phyloP scores from a whole-genome alignment of 2,113 vertebrate species.

The Sorex araneus region DNA sequence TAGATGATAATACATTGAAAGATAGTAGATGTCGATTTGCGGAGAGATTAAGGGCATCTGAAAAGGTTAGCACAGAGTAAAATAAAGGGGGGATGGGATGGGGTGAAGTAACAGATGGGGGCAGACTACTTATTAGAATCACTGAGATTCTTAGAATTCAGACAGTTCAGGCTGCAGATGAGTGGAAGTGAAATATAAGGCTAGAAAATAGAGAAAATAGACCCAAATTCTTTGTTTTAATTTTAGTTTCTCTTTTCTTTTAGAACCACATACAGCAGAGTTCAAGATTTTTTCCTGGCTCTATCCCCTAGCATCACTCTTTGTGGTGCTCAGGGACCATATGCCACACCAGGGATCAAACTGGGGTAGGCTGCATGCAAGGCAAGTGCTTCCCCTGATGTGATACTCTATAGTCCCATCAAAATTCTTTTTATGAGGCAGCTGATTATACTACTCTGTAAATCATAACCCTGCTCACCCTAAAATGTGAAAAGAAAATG shows the following conservation, averaged over 20 bases:
- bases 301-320: too few species aligned
- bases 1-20: not conserved
- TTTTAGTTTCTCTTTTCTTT: too few species aligned
- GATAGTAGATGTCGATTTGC: not conserved
- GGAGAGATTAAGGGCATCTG: not conserved
- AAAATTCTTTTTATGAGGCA: not conserved
- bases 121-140: not conserved
- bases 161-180: not conserved
- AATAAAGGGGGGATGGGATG: not conserved
- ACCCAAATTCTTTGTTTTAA: too few species aligned
- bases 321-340: too few species aligned
- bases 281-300: too few species aligned
- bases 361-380: too few species aligned
- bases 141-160: not conserved
- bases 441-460: not conserved
- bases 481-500: not conserved
- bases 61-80: not conserved
- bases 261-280: too few species aligned
- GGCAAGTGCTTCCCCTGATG: too few species aligned
- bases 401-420: not conserved
- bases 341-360: too few species aligned
- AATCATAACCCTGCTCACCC: not conserved
- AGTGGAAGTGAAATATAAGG: not conserved
- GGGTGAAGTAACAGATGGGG: not conserved
- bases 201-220: not conserved